Conservation (phyloP, 2,888 invertebrate species). For the Eristalinus sepulchralis region DNA sequence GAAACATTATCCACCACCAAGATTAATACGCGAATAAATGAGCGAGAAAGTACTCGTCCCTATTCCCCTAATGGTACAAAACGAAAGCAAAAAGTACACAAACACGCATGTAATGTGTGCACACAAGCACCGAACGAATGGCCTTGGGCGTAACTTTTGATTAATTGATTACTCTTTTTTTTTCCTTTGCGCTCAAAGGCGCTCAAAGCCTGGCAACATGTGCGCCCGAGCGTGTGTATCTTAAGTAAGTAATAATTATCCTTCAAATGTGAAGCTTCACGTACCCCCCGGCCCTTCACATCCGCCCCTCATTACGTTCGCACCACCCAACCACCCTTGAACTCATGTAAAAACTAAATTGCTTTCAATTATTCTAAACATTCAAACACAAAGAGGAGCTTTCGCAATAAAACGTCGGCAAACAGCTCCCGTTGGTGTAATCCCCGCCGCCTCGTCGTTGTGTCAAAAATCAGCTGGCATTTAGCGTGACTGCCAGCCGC, state of each 20-base stretch:
- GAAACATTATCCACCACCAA: background rate
- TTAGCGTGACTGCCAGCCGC: conserved; percentile 32
- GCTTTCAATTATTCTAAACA: conserved; percentile 59
- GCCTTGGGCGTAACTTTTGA: background rate
- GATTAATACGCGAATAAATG: background rate
- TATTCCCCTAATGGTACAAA: background rate
- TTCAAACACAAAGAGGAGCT: conserved; percentile 19
- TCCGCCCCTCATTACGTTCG: background rate
- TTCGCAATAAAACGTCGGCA: conserved; percentile 55
- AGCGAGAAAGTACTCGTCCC: background rate
- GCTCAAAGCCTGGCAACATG: background rate
- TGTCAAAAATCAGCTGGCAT: conserved; percentile 67
- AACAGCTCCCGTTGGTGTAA: conserved; percentile 48
- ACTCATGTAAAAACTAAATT: conserved; percentile 55
- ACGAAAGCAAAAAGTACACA: background rate
- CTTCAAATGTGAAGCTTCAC: background rate
- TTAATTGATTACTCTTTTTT: background rate
- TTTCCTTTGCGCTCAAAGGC: background rate
- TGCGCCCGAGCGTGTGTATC: background rate
- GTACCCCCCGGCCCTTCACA: background rate
- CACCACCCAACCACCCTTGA: conserved; percentile 15
- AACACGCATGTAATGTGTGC: background rate
- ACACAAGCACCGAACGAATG: background rate
- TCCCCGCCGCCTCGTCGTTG: conserved; percentile 30
- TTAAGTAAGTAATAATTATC: background rate